Base-by-base conservation (phyloP, 2,888 invertebrate genomes). In the Drosophila trichaetosa region DNA sequence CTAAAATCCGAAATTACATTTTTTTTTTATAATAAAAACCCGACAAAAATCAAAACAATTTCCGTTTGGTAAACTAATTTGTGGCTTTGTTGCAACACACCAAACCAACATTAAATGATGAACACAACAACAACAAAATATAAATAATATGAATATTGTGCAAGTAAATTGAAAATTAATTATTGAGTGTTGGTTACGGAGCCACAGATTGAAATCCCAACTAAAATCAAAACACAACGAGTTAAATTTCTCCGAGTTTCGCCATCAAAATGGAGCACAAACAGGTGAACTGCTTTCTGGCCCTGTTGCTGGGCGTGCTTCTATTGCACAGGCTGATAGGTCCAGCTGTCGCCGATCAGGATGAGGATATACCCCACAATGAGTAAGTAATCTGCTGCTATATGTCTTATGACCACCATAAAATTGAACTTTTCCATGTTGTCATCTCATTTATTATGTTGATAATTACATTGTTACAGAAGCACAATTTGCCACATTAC, bases 331-430 rank as follows among this genome's bases (percentile, higher is more conserved):
- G 88, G 77, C 89, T 91, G 76, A 87, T 90, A 73, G 81, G 85
- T 54, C 79, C 78, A 72, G 91, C 91, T 73, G 73, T 80, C 70
- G 92, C 89, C 53, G 97, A 97, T 94, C 97, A 97, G 94, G 96
- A 97, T 91, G 97, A 97, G 94, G 97, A 97, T 93, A 97, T 97
- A 92, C 97, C 97, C 72, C 97, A 97, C 93, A 96, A 97, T 94
- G 97, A 97, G 97, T 97, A 95, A 97, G 97, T 95, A 48, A 21
- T 27, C 33, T n/a, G n/a, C n/a, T n/a, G n/a, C 27, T 27, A 5
- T 40, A 52, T 60, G 56, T 52, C 58, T 63, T 63, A 71, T 59
- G 63, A 51, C 49, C 21, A 42, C 24, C 56, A 72, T 69, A 49
- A 69, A 69, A 60, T 51, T 74, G 18, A 68, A 66, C 34, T 51